Conservation (phyloP, 2,113 vertebrate species). For the Herpetotheres cachinnans region DNA sequence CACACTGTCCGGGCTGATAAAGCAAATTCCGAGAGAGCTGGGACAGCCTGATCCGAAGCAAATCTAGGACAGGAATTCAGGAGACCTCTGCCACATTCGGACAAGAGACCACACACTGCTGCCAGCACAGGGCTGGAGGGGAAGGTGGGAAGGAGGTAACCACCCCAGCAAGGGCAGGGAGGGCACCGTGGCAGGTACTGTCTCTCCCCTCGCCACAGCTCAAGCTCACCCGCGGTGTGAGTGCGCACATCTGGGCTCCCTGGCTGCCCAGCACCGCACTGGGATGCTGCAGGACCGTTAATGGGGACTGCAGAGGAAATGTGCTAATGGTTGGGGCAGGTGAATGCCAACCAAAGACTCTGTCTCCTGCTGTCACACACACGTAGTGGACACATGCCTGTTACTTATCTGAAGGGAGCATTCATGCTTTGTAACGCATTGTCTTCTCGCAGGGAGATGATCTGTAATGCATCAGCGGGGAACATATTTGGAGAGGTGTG, state of each 20-base stretch:
- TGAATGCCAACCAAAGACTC: neutral
- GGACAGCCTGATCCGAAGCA: neutral
- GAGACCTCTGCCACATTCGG: no score
- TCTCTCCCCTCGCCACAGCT: neutral
- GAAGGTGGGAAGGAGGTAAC: neutral
- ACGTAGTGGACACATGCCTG: neutral
- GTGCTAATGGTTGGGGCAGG: neutral
- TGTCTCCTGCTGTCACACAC: neutral
- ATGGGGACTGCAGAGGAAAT: no score
- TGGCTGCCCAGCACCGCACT: neutral
- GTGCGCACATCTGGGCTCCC: neutral
- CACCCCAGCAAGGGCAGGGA: neutral
- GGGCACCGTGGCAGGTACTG: neutral
- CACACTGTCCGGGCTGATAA: neutral
- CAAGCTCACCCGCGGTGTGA: neutral
- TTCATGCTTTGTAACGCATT: neutral
- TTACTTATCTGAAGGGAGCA: neutral
- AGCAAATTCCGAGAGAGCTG: neutral
- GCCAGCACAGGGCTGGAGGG: neutral
- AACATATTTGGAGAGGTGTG: neutral
- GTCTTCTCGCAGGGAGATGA: neutral
- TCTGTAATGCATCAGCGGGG: neutral
- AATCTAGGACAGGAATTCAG: neutral
- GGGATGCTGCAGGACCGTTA: neutral
- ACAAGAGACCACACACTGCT: neutral